A percentile compares a stretch with the other conserved stretches of the same genome.
Conservation (phyloP, 2,113 vertebrate genomes). For the Neoarius graeffei region DNA sequence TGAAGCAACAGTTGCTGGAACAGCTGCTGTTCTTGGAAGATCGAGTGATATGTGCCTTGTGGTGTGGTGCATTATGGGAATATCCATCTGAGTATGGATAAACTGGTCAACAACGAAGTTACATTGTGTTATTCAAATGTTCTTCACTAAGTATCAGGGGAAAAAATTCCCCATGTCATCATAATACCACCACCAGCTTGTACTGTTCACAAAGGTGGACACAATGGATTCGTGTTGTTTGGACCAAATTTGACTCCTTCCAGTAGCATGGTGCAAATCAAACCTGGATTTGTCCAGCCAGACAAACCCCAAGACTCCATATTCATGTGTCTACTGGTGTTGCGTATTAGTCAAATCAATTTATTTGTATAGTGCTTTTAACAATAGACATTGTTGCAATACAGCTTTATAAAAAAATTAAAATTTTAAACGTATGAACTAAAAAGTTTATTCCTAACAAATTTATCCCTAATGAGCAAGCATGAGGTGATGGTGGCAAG, state of each 20-base stretch:
- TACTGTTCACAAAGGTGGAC: not conserved
- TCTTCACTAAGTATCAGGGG: not conserved
- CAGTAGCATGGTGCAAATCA: not conserved
- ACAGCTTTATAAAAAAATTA: no score
- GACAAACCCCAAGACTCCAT: not conserved
- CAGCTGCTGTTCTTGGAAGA: not conserved
- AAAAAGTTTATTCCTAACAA: no score
- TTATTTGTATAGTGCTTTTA: no score
- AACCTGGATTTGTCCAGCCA: not conserved
- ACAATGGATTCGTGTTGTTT: not conserved
- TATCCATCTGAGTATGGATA: not conserved
- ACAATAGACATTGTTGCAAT: no score
- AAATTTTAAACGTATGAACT: no score
- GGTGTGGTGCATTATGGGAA: not conserved
- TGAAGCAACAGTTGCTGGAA: not conserved
- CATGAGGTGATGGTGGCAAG: no score
- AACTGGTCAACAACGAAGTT: not conserved
- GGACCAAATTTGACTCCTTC: not conserved
- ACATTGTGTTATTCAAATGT: not conserved
- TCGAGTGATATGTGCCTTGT: not conserved
- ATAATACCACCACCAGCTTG: not conserved
- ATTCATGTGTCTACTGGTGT: not conserved
- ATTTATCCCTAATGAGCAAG: no score
- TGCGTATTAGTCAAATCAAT: not conserved
- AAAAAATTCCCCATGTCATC: not conserved